Conservation (phyloP, 2,888 invertebrate species). For the Mythimna vitellina region DNA sequence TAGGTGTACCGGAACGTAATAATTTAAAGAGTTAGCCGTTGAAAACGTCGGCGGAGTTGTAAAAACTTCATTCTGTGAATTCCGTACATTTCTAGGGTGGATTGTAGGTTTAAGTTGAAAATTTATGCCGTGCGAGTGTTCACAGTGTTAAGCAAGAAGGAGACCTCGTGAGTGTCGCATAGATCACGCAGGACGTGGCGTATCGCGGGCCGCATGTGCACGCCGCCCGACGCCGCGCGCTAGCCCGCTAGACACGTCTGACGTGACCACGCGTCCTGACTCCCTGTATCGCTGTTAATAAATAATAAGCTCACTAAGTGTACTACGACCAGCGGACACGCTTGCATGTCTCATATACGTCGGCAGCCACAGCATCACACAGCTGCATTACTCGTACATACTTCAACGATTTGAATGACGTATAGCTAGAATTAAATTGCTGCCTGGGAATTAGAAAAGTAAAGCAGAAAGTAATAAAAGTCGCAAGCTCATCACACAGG, state of each 20-base stretch:
- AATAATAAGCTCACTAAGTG: constrained; percentile 55
- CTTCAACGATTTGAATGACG: constrained; percentile 1
- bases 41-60: constrained; percentile 79
- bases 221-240: constrained; percentile 52
- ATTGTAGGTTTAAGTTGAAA: constrained; percentile 84
- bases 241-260: constrained; percentile 52
- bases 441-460: constrained; percentile 23
- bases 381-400: constrained; percentile 3
- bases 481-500: constrained; percentile 42
- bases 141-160: constrained; percentile 83
- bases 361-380: background rate
- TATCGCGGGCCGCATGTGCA: constrained; percentile 83
- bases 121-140: constrained; percentile 85
- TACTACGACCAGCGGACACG: constrained; percentile 33
- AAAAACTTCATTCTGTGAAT: constrained; percentile 85
- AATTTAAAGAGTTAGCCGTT: constrained; percentile 82
- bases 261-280: constrained; percentile 58
- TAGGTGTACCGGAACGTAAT: constrained; percentile 80
- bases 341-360: constrained; percentile 19
- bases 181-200: constrained; percentile 85
- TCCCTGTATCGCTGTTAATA: constrained; percentile 57
- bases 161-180: constrained; percentile 83
- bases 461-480: constrained; percentile 43
- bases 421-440: constrained; percentile 11
- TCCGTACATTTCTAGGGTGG: constrained; percentile 82